phyloP scores from a whole-genome alignment of 2,888 invertebrate genomes.

The Chalcosyrphus nemorum region DNA sequence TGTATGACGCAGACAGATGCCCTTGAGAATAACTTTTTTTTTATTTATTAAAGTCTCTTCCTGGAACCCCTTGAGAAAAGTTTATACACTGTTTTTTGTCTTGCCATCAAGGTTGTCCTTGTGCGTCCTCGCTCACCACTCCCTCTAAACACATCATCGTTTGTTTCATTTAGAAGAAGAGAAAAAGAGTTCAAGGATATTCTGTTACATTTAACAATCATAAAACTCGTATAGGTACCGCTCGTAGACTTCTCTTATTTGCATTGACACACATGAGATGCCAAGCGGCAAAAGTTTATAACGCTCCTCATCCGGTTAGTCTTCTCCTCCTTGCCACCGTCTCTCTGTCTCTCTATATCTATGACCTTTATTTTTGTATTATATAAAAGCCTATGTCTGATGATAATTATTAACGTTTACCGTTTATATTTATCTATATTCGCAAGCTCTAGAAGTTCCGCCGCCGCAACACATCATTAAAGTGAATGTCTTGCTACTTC shows the following conservation, averaged over 20 bases:
- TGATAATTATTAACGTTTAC: slow-evolving; percentile 32
- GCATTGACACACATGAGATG: slow-evolving; percentile 48
- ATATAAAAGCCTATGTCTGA: slow-evolving; percentile 8
- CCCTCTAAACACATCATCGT: background rate
- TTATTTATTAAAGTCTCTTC: slow-evolving; percentile 2
- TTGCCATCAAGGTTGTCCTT: slow-evolving; percentile 17
- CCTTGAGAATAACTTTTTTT: background rate
- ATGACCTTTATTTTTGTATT: slow-evolving; percentile 10
- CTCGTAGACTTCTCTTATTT: background rate
- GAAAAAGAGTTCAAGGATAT: slow-evolving; percentile 46
- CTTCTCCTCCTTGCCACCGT: background rate
- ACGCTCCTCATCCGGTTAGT: slow-evolving; percentile 19
- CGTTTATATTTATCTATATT: slow-evolving; percentile 36
- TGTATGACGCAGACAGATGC: background rate
- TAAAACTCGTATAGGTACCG: background rate
- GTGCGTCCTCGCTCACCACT: background rate
- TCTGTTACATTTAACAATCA: background rate
- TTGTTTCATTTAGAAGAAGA: background rate
- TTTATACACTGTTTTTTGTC: too few relatives aligned
- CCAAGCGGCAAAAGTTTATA: slow-evolving; percentile 45
- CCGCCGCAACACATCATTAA: slow-evolving; percentile 16
- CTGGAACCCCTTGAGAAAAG: background rate
- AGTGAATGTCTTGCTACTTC: slow-evolving; percentile 55
- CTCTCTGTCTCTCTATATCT: background rate
- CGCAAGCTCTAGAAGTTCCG: slow-evolving; percentile 24